phyloP scores from a whole-genome alignment of 2,888 invertebrate genomes.

The Tachystola acroxantha region DNA sequence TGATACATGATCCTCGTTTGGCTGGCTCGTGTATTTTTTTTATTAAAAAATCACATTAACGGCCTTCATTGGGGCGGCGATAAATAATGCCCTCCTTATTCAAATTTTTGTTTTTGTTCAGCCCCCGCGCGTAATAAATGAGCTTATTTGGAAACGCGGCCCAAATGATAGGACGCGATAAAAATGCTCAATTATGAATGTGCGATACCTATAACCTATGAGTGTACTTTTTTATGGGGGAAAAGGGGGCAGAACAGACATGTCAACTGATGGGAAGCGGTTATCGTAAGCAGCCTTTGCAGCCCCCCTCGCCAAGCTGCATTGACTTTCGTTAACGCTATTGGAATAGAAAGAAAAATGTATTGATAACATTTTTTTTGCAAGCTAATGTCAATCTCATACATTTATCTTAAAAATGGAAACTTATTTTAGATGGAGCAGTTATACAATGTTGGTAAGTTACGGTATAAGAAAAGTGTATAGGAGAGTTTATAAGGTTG shows the following conservation, averaged over 20 bases:
- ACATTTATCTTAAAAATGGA: no score
- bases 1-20: constrained; percentile 77
- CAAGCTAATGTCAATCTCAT: no score
- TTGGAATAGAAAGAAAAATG: no score
- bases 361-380: no score
- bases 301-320: no score
- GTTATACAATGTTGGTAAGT: no score
- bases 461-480: no score
- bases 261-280: no score
- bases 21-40: constrained; percentile 66
- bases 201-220: constrained; percentile 7
- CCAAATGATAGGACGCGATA: constrained; percentile 71
- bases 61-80: constrained; percentile 77
- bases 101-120: constrained; percentile 77
- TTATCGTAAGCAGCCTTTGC: no score
- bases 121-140: constrained; percentile 73
- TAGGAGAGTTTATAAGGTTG: no score
- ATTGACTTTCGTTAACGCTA: no score
- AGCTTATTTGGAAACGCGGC: constrained; percentile 71
- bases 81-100: constrained; percentile 78
- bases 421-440: no score
- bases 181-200: constrained; percentile 59
- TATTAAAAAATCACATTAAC: constrained; percentile 78
- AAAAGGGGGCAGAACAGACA: neutral
- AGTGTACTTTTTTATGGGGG: neutral